Evolutionary conservation across 2,797 vertebrate genomes (phyloP), one percentile per base, ranked within the genome.

Genomic region (Crocodylus rhombifer): DNA sequence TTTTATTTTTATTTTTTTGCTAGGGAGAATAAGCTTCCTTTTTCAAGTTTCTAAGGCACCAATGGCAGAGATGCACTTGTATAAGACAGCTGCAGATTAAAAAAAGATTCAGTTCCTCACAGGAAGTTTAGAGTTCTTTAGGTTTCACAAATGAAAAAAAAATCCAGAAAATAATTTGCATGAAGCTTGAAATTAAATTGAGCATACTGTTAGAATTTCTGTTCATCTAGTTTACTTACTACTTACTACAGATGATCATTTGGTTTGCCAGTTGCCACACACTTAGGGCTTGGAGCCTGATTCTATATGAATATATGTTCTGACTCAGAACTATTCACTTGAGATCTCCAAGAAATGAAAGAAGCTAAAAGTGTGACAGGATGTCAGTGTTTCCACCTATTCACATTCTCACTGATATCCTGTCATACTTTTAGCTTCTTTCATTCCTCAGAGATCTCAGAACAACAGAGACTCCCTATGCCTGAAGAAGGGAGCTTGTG

Each of bases 121-220:
- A 9, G 13, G n/a, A 74, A 93, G 87, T 18, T 2, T 10, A 1
- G 17, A 77, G 80, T 88, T 81, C 82, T 79, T 4, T 64, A 67
- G 14, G 11, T 63, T 88, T 12, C 11, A 82, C 17, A 5, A 42
- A 63, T 62, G 87, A 62, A 85, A 84, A 76, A 58, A 15, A 94
- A 64, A 28, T 60, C 85, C 61, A 89, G 3, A 28, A 87, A 75
- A 89, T 12, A 61, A 75, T 56, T 85, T 86, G 63, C 56, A 89
- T 92, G 88, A 74, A 91, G 88, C 87, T 67, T 18, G 74, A 90
- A 94, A 80, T n/a, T 89, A 92, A 95, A 84, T 61, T 51, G 5
- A 25, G 12, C 5, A 33, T 65, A 4, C 36, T 80, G 16, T 76
- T 90, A 87, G 95, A 28, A 94, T 84, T 91, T 88, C 77, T 89